These are phyloP conservation scores for Drosophila buzzatii DNA, from an alignment of 2,888 invertebrate genomes.

Conservation along the genomic window DNA sequence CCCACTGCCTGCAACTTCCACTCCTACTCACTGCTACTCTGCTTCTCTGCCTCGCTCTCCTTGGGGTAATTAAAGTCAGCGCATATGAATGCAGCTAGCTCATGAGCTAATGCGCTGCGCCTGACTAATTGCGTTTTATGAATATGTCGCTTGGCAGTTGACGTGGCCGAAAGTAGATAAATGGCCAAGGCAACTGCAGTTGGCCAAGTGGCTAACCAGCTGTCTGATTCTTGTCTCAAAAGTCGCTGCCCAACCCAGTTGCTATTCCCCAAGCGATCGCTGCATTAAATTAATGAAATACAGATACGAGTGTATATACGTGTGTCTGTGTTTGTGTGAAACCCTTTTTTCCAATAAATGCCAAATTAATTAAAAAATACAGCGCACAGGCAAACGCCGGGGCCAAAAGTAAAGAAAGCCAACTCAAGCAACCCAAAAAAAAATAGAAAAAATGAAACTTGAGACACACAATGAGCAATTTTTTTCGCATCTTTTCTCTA, in stretches of 20 bases:
- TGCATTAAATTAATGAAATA: slow-evolving; percentile 77
- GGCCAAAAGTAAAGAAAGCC: slow-evolving; percentile 65
- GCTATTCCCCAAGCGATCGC: slow-evolving; percentile 43
- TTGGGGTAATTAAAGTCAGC: slow-evolving; percentile 56
- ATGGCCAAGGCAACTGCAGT: slow-evolving; percentile 40
- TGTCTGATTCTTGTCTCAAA: slow-evolving; percentile 54
- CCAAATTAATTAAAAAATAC: slow-evolving; percentile 82
- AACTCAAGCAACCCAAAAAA: slow-evolving; percentile 65
- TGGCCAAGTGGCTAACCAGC: slow-evolving; percentile 47
- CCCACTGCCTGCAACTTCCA: background rate
- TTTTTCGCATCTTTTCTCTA: slow-evolving; percentile 50
- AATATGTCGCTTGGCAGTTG: slow-evolving; percentile 61
- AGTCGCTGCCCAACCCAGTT: slow-evolving; percentile 50
- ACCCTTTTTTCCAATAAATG: slow-evolving; percentile 80
- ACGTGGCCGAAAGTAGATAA: slow-evolving; percentile 50
- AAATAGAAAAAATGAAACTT: slow-evolving; percentile 56
- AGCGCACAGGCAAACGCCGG: slow-evolving; percentile 69
- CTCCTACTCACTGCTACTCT: background rate
- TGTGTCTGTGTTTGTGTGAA: slow-evolving; percentile 30
- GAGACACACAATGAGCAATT: slow-evolving; percentile 72
- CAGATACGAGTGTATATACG: slow-evolving; percentile 18
- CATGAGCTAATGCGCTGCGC: slow-evolving; percentile 34
- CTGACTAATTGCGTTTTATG: slow-evolving; percentile 77
- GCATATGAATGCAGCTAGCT: slow-evolving; percentile 61
- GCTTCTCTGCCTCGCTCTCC: background rate